Base-by-base conservation (phyloP, 2,113 vertebrate genomes). In the Oncorhynchus mykiss region DNA sequence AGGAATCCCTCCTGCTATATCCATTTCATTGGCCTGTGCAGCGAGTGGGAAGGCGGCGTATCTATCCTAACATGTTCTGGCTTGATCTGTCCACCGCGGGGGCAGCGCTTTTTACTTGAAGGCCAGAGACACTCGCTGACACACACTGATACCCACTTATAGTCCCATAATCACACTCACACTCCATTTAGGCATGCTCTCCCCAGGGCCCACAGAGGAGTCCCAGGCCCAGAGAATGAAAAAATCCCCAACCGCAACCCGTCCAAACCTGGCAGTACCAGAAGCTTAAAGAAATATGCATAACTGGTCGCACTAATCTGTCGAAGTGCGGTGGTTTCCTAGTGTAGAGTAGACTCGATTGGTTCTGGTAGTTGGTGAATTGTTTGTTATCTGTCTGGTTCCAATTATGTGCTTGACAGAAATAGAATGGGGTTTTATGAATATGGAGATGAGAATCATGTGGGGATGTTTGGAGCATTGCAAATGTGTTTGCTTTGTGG, bases 1-100 rank as follows among this genome's bases (percentile, higher is more conserved):
- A 90, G 83, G 86, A 91, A 92, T 51, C 22, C 16, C 1, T 82
- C 69, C 90, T 88, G 91, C 82, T 91, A 80, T 75, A 84, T 85
- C 86, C 84, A 90, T 90, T 88, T 80, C 62, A 57, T 74, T 71
- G 62, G 73, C 73, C 49, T 66, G 67, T 72, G 80, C 74, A 59
- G 74, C 59, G 64, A 72, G 51, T 54, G 51, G 51, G 51, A 54
- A 16, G 60, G 5, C 69, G 76, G 45, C 68, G 54, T 70, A 64
- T 79, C 79, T 74, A 79, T 80, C 34, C 2, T 75, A 71, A 72
- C 60, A 22, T 2, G 67, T 51, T 45, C 39, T 11, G 39, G 39
- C 39, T 45, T 11, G 39, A 45, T 64, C 22, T 64, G 60, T 22
- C 24, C 20, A 60, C 16, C 7, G 57, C n/a, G 7, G 4, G 66